Percentiles rank a stretch among this genome's conserved stretches.
These are phyloP conservation scores for Uloborus diversus DNA, from an alignment of 1,140 invertebrate species.

Conservation along the genomic window DNA sequence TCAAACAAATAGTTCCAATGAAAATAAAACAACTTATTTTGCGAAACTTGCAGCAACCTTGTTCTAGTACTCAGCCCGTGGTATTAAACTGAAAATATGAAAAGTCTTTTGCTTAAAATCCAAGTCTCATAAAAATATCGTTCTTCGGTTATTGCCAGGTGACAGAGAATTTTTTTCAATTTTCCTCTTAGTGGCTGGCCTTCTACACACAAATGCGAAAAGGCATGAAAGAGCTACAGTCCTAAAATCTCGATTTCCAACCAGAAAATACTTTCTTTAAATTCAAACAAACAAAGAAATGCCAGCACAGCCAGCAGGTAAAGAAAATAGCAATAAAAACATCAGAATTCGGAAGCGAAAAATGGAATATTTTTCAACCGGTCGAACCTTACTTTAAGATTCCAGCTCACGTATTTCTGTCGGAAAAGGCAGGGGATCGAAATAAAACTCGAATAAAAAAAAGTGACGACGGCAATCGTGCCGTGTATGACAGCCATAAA, in stretches of 20 bases:
- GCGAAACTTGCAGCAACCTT: no score
- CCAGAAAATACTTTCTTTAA: constrained; percentile 1
- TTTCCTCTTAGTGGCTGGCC: no score
- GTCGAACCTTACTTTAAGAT: constrained; percentile 39
- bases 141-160: no score
- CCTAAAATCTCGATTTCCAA: neutral
- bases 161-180: no score
- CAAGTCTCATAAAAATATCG: no score
- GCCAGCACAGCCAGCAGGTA: neutral
- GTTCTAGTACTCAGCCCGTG: no score
- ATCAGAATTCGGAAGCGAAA: constrained; percentile 49
- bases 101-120: no score
- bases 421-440: constrained; percentile 30
- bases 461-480: constrained; percentile 21
- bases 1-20: no score
- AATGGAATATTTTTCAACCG: constrained; percentile 49
- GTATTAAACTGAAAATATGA: no score
- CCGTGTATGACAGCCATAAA: constrained; percentile 44
- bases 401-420: constrained; percentile 34
- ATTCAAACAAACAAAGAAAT: constrained; percentile 30
- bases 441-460: constrained; percentile 29
- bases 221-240: no score
- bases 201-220: no score
- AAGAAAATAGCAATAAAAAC: constrained; percentile 33
- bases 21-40: no score